Evolutionary conservation across 2,113 vertebrate species (phyloP).

Genomic region (Esox niger): DNA sequence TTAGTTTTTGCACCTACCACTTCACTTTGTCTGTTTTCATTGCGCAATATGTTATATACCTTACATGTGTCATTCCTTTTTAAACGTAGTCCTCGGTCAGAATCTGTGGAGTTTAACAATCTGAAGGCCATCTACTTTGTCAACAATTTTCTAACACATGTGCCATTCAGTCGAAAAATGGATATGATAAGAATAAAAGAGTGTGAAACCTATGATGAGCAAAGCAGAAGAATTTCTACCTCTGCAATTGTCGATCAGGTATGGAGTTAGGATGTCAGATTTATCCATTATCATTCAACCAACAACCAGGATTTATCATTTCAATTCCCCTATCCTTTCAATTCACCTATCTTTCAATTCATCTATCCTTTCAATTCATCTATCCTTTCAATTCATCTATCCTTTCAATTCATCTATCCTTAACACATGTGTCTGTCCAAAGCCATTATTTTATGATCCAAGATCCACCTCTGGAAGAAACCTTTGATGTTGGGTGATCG

Average conservation of each 20-base stretch:
- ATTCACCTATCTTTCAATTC: no score
- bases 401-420: neutral
- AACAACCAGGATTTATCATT: conserved; percentile 13
- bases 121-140: conserved; percentile 13
- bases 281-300: neutral
- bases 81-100: conserved; percentile 3
- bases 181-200: conserved; percentile 9
- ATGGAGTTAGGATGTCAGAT: neutral
- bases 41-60: neutral
- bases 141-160: neutral
- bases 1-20: neutral
- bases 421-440: conserved; percentile 8
- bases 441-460: conserved; percentile 1
- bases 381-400: no score
- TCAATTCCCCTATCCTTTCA: neutral
- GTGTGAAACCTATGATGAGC: neutral
- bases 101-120: neutral
- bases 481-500: conserved; percentile 33
- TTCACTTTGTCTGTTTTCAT: neutral
- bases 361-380: neutral
- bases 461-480: conserved; percentile 20
- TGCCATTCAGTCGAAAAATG: conserved; percentile 13
- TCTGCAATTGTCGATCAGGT: neutral
- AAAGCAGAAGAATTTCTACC: neutral
- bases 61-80: neutral